Evolutionary conservation across 2,888 invertebrate species (phyloP).

Genomic region (Cenopis cana): DNA sequence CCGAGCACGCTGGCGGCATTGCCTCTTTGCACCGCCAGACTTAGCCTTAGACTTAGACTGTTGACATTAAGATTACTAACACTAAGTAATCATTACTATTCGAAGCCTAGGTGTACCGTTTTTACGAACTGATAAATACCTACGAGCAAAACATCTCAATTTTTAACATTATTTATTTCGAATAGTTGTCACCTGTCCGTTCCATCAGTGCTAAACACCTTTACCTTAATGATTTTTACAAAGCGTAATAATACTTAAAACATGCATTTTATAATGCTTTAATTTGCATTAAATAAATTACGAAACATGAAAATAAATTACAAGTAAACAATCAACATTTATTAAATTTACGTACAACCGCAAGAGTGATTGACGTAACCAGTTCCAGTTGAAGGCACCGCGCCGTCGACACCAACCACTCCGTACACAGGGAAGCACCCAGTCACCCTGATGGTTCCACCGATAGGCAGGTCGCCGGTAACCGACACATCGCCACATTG

Average conservation of each 20-base stretch:
- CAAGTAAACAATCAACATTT: slow-evolving; percentile 20
- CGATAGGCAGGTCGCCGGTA: slow-evolving; percentile 43
- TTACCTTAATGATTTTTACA: too few relatives aligned
- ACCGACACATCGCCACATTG: slow-evolving; percentile 43
- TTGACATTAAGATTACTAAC: too few relatives aligned
- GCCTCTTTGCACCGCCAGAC: too few relatives aligned
- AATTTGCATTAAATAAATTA: not conserved
- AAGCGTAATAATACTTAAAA: not conserved
- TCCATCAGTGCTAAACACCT: too few relatives aligned
- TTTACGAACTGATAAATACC: too few relatives aligned
- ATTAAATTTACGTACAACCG: slow-evolving; percentile 13
- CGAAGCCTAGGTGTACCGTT: too few relatives aligned
- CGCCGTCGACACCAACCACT: slow-evolving; percentile 36
- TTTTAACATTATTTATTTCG: too few relatives aligned
- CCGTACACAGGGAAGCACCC: slow-evolving; percentile 44
- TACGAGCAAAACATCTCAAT: too few relatives aligned
- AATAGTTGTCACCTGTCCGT: too few relatives aligned
- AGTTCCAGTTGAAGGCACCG: slow-evolving; percentile 36
- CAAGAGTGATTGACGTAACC: slow-evolving; percentile 32
- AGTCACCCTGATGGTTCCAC: slow-evolving; percentile 37
- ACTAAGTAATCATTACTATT: too few relatives aligned
- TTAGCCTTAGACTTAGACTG: too few relatives aligned
- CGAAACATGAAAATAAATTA: slow-evolving; percentile 10
- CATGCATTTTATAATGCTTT: slow-evolving; percentile 1
- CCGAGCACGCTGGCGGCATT: too few relatives aligned